These are phyloP conservation scores for Halictus rubicundus DNA, from an alignment of 1,140 invertebrate genomes.

Conservation along the genomic window DNA sequence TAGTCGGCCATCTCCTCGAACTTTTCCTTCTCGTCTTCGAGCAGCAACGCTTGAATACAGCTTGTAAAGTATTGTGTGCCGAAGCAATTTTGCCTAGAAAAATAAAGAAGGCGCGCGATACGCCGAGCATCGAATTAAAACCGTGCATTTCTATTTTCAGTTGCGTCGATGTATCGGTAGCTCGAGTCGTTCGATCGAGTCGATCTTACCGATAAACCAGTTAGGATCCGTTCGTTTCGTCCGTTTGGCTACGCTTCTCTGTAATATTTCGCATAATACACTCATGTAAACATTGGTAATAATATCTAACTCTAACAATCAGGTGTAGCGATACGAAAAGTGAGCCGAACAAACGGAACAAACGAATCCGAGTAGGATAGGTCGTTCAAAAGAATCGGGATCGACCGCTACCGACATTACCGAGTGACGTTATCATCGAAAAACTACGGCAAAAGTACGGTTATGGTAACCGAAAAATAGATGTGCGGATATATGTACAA, in stretches of 20 bases:
- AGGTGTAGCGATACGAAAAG: too few relatives aligned
- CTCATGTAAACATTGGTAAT: too few relatives aligned
- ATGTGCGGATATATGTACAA: too few relatives aligned
- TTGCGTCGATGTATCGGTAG: background rate
- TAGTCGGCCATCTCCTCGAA: slow-evolving; percentile 83
- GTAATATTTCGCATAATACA: too few relatives aligned
- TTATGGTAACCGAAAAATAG: too few relatives aligned
- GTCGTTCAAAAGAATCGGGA: too few relatives aligned
- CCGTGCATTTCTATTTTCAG: background rate
- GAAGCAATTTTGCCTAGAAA: slow-evolving; percentile 82
- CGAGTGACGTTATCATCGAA: too few relatives aligned
- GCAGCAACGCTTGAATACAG: slow-evolving; percentile 83
- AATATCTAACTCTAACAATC: too few relatives aligned
- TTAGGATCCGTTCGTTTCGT: slow-evolving; percentile 6
- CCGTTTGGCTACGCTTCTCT: too few relatives aligned
- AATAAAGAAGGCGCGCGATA: slow-evolving; percentile 36
- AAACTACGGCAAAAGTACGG: too few relatives aligned
- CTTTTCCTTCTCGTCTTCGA: slow-evolving; percentile 82
- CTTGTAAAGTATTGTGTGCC: slow-evolving; percentile 84
- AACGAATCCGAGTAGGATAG: background rate
- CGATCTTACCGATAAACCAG: background rate
- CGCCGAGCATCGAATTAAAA: slow-evolving; percentile 2
- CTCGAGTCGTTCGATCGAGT: background rate
- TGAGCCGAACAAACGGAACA: background rate
- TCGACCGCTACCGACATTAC: too few relatives aligned